phyloP scores from a whole-genome alignment of 1,140 invertebrate species.

The Potamilus streckersoni region DNA sequence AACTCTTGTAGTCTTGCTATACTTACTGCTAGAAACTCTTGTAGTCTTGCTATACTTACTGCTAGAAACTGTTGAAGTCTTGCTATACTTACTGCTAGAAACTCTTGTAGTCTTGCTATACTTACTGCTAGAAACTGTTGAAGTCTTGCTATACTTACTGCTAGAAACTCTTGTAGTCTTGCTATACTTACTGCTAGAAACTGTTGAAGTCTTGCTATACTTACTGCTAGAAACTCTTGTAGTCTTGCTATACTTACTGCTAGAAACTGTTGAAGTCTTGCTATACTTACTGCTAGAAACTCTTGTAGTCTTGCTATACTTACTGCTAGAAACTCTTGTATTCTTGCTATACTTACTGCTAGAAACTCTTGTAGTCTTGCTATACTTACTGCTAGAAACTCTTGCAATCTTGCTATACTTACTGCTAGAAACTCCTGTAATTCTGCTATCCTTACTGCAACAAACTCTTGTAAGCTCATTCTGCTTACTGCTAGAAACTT shows the following conservation, averaged over 20 bases:
- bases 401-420: slow-evolving; percentile 90
- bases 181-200: slow-evolving; percentile 68
- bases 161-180: slow-evolving; percentile 98
- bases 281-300: slow-evolving; percentile 84
- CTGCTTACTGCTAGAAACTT: slow-evolving; percentile 87
- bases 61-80: slow-evolving; percentile 99
- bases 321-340: too few species aligned
- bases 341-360: slow-evolving; percentile 73
- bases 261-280: too few species aligned
- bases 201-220: slow-evolving; percentile 23
- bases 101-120: slow-evolving; percentile 95
- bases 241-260: slow-evolving; percentile 78
- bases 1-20: slow-evolving; percentile 97
- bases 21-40: too few species aligned
- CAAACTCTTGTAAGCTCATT: too few species aligned
- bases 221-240: slow-evolving; percentile 95
- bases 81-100: slow-evolving; percentile 86
- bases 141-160: slow-evolving; percentile 70
- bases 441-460: slow-evolving; percentile 73
- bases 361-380: slow-evolving; percentile 99
- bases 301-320: slow-evolving; percentile 91
- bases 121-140: too few species aligned
- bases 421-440: slow-evolving; percentile 98
- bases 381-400: slow-evolving; percentile 87
- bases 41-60: slow-evolving; percentile 64